Base-by-base conservation (phyloP, 2,797 vertebrate genomes). In the Thamnophis elegans region DNA sequence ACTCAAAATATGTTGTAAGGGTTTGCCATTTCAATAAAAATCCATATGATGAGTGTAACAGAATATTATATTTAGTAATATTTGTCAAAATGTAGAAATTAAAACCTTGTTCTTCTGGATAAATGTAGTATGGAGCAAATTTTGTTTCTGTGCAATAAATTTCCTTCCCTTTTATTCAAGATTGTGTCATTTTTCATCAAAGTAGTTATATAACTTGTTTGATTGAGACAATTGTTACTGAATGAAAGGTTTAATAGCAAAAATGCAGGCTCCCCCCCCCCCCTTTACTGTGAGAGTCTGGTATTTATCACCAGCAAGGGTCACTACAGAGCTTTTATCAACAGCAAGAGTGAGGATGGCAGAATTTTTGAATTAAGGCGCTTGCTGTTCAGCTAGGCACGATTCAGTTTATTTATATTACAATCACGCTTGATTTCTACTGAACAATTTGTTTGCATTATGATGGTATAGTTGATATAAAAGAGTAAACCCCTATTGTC, bases 301-400 rank as follows among this genome's bases (percentile, higher is more conserved):
- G 97, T 97, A 97, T 97, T 97, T 97, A 96, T 98, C 97, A 97
- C 97, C 96, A 98, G 96, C 60, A 96, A 97, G 97, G 97, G 97
- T 98, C 98, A 98, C 96, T 97, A 53, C 96, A 96, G 96, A 97
- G 97, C 97, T 96, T 95, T 96, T 96, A 94, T 93, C 59, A 93
- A 97, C 94, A 92, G 55, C 90, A 90, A 25, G 94, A 94, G 94
- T 92, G 89, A 94, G 93, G 94, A 92, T 89, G 94, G 90, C 54
- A 94, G 94, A 78, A 90, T 96, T 96, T 97, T 53, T 28, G 51
- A 94, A 92, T 94, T 88, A 95, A 97, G 82, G 25, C 78, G 55
- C 92, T 93, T 94, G 92, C 93, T 87, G 94, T 90, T 93, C 78
- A 78, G 18, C 62, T 58, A 93, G 93, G 90, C 86, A 65, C 90